These are phyloP conservation scores for Hoplostethus atlanticus DNA, from an alignment of 2,797 vertebrate species.

Conservation along the genomic window DNA sequence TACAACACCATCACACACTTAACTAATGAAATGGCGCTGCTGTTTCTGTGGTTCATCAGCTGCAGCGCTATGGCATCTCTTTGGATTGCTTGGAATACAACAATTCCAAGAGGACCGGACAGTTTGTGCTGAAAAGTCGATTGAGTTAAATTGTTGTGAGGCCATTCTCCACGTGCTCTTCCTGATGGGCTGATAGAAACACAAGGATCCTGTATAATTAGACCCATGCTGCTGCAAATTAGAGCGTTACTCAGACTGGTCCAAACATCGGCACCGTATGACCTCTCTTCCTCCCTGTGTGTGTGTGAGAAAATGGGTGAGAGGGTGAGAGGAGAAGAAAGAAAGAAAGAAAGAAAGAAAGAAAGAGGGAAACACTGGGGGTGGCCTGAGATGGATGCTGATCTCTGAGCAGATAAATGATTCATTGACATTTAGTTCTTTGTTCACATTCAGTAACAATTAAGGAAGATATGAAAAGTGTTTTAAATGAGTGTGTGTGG, in stretches of 20 bases:
- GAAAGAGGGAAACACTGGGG: background rate
- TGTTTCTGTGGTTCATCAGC: background rate
- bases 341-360: conserved; percentile 1
- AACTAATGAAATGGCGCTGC: no score
- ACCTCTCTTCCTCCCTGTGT: conserved; percentile 36
- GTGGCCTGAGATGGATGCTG: conserved; percentile 16
- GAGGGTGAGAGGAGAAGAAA: conserved; percentile 5
- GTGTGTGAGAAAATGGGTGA: conserved; percentile 5
- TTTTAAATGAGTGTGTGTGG: conserved; percentile 37
- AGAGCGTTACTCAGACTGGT: conserved; percentile 45
- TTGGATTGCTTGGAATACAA: conserved; percentile 22
- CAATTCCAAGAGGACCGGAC: background rate
- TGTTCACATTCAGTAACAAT: conserved; percentile 23
- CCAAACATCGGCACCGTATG: conserved; percentile 45
- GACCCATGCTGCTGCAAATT: conserved; percentile 66
- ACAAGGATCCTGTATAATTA: conserved; percentile 56
- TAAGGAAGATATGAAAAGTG: conserved; percentile 22
- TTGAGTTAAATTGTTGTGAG: conserved; percentile 40
- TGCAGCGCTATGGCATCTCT: conserved; percentile 11
- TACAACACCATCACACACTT: no score
- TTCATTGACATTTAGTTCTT: conserved; percentile 46
- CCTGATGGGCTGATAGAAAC: conserved; percentile 28
- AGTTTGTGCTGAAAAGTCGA: conserved; percentile 17
- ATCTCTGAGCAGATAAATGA: conserved; percentile 35
- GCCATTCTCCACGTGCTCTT: conserved; percentile 46